Conservation (phyloP, 2,113 vertebrate species). For the Coturnix japonica region DNA sequence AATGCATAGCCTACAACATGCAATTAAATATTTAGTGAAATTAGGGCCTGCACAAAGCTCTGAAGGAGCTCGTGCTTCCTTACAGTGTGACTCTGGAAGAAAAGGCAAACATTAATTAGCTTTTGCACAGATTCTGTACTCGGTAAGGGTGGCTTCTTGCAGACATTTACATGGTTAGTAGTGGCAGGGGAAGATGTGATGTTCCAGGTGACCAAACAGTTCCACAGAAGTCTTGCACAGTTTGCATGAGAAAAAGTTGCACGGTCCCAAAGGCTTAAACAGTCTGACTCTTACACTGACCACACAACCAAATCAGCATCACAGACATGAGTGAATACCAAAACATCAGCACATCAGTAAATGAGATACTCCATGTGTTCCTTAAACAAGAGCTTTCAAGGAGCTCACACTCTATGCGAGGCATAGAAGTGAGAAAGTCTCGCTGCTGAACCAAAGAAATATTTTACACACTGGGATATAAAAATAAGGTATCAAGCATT, state of each 20-base stretch:
- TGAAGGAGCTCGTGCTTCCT: not conserved
- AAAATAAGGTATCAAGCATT: not conserved
- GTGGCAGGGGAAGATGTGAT: not conserved
- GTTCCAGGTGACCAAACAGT: not conserved
- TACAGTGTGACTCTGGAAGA: not conserved
- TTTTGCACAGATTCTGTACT: not conserved
- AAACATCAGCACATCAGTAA: not conserved
- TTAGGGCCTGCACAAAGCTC: not conserved
- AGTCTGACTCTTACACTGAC: not conserved
- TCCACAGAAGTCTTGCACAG: not conserved
- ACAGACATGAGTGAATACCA: not conserved
- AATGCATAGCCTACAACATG: not conserved
- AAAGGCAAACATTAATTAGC: not conserved
- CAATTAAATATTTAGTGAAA: conserved; percentile 38
- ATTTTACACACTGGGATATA: not conserved
- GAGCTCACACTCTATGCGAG: not conserved
- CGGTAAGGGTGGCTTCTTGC: not conserved
- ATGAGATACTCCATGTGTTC: not conserved
- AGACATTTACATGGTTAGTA: accelerated
- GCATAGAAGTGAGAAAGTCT: not conserved
- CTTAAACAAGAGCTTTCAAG: not conserved
- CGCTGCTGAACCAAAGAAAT: not conserved
- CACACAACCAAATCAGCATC: not conserved
- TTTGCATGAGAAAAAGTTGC: accelerated
- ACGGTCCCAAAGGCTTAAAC: not conserved